Evolutionary conservation across 2,113 vertebrate genomes (phyloP), one percentile per base, ranked within the genome.

Genomic region (Anser cygnoides): DNA sequence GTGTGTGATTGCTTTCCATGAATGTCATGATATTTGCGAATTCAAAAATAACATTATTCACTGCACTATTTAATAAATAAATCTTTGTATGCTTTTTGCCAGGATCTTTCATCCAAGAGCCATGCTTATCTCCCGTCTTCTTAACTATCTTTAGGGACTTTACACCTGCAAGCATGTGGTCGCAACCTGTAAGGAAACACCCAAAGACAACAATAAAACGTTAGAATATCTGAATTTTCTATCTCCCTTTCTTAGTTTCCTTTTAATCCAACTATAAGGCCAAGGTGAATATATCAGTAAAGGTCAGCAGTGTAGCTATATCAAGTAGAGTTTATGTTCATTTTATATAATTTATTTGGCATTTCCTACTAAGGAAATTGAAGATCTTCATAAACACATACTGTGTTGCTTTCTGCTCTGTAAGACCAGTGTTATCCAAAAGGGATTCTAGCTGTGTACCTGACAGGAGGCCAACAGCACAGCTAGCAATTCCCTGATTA

Each of bases 121-220:
- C 99, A 3, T 97, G 75, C 15, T 79, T 66, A 14, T 98, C 98
- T 78, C 97, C 97, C 21, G 97, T 96, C 96, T 98, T 99, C 97
- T 99, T 99, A 66, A 99, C 98, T 58, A 99, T 97, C 97, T 99
- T 99, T 65, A 99, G 96, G 23, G 99, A 99, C 97, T 98, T 99
- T 87, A 99, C 98, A 61, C 98, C 96, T 72, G 90, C 96, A 76
- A 99, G 95, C 89, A 97, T 81, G 5, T 92, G 95, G 89, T 97
- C 97, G 97, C 99, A 99, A 80, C 98, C 99, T 99, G 97, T 58
- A 84, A 70, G 57, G n/a, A 91, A 81, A 96, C 35, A 94, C 18
- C 9, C 81, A 93, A 93, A 95, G 15, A 58, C 7, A 70, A 39
- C 44, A 35, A 50, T 35, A 59, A 37, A 29, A 57, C 6, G 43